A percentile compares a stretch with the other conserved stretches of the same genome.
Evolutionary conservation across 1,140 invertebrate genomes (phyloP).

Genomic region (Nephotettix cincticeps): DNA sequence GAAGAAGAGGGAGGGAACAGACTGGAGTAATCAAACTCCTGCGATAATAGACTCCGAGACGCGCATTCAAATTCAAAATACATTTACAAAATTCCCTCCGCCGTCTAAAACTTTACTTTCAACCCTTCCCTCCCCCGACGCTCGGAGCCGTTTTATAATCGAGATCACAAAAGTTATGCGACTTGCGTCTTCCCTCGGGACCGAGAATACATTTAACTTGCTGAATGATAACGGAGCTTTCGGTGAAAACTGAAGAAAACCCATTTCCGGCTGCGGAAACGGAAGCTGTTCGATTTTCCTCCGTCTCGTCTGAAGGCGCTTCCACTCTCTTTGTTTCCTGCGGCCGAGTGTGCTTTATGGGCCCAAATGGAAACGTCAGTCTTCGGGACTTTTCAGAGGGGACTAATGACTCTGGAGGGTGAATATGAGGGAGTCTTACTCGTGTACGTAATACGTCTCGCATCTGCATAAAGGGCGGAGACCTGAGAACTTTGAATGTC

Average conservation of each 20-base stretch:
- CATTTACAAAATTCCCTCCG: constrained; percentile 26
- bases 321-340: constrained; percentile 4
- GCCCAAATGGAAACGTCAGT: constrained; percentile 2
- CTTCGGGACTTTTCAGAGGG: not conserved
- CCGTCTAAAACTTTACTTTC: constrained; percentile 22
- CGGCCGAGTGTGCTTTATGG: constrained; percentile 18
- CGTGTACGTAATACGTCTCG: too few relatives aligned
- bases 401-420: too few relatives aligned
- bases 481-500: too few relatives aligned
- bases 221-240: constrained; percentile 30
- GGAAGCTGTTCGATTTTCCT: constrained; percentile 21
- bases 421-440: too few relatives aligned
- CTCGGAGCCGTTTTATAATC: constrained; percentile 20
- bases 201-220: constrained; percentile 28
- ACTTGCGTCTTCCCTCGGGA: not conserved
- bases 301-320: not conserved
- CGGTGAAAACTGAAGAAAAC: constrained; percentile 32
- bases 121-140: not conserved
- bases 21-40: constrained; percentile 23
- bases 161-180: constrained; percentile 19
- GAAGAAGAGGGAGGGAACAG: not conserved
- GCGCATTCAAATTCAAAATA: constrained; percentile 30
- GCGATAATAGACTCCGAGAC: constrained; percentile 17
- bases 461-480: too few relatives aligned
- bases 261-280: constrained; percentile 28